Evolutionary conservation across 1,140 invertebrate species (phyloP).

Genomic region (Ostrea edulis): DNA sequence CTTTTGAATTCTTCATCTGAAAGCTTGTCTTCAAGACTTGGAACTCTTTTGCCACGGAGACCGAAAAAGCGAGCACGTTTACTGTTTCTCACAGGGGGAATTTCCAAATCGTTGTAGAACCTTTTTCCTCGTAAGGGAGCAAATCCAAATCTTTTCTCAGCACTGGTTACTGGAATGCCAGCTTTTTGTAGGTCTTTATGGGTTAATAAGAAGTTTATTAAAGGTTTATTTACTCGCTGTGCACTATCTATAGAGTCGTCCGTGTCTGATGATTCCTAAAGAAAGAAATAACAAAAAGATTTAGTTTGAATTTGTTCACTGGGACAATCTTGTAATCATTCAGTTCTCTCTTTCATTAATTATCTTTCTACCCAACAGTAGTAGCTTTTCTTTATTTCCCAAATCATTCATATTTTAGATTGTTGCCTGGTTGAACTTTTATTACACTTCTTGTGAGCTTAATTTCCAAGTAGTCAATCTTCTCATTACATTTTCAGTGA

Average conservation of each 20-base stretch:
- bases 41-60: slow-evolving; percentile 27
- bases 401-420: too few relatives aligned
- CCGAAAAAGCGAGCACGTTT: slow-evolving; percentile 35
- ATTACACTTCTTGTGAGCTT: too few relatives aligned
- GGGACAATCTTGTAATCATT: too few relatives aligned
- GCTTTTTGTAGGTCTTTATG: background rate
- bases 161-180: slow-evolving; percentile 11
- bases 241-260: background rate
- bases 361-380: too few relatives aligned
- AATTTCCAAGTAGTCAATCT: too few relatives aligned
- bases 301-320: too few relatives aligned
- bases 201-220: slow-evolving; percentile 16
- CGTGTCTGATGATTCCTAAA: background rate
- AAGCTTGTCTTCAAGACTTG: slow-evolving; percentile 12
- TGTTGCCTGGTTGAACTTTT: too few relatives aligned
- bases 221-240: background rate
- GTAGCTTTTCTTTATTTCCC: too few relatives aligned
- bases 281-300: background rate
- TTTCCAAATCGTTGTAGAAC: slow-evolving; percentile 20
- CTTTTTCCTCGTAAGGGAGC: background rate
- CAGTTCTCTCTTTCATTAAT: too few relatives aligned
- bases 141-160: slow-evolving; percentile 7
- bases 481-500: too few relatives aligned
- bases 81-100: background rate
- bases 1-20: slow-evolving; percentile 25